Percentiles rank a stretch among this genome's conserved stretches.
These are phyloP conservation scores for Hypena proboscidalis DNA, from an alignment of 2,888 invertebrate genomes.

Conservation along the genomic window DNA sequence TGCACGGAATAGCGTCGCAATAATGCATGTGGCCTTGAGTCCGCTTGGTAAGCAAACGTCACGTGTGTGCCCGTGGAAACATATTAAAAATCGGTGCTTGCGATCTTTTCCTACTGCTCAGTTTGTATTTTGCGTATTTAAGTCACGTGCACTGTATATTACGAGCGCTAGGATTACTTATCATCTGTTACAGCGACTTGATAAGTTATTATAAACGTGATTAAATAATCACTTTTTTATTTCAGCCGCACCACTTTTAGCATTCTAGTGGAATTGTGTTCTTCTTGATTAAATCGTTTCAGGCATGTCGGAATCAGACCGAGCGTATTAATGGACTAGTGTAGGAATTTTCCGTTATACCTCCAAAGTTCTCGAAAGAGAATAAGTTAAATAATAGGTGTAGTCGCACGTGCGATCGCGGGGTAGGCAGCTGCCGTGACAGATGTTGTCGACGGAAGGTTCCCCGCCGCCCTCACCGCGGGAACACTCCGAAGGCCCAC, in stretches of 20 bases:
- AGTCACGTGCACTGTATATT: slow-evolving; percentile 37
- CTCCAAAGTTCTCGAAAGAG: slow-evolving; percentile 57
- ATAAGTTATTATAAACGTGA: slow-evolving; percentile 22
- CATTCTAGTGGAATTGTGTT: background rate
- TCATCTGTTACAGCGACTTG: slow-evolving; percentile 14
- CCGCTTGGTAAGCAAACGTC: slow-evolving; percentile 76
- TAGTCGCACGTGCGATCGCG: slow-evolving; percentile 75
- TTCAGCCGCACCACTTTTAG: slow-evolving; percentile 9
- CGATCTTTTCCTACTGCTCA: slow-evolving; percentile 47
- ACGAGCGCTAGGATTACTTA: slow-evolving; percentile 34
- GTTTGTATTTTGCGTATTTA: slow-evolving; percentile 39
- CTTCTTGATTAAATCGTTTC: slow-evolving; percentile 6
- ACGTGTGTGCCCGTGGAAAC: slow-evolving; percentile 59
- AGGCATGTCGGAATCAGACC: slow-evolving; percentile 9
- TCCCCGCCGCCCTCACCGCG: slow-evolving; percentile 44
- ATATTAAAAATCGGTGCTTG: slow-evolving; percentile 52
- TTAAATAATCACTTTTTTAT: slow-evolving; percentile 14
- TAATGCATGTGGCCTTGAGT: slow-evolving; percentile 74
- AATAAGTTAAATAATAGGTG: slow-evolving; percentile 77
- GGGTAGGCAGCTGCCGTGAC: slow-evolving; percentile 77
- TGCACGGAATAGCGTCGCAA: slow-evolving; percentile 72
- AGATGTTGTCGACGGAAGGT: slow-evolving; percentile 76
- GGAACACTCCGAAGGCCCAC: slow-evolving; percentile 38
- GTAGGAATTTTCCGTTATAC: slow-evolving; percentile 57
- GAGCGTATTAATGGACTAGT: slow-evolving; percentile 8